These are phyloP conservation scores for Ailuropoda melanoleuca DNA, from an alignment of 2,113 vertebrate genomes.

Conservation along the genomic window DNA sequence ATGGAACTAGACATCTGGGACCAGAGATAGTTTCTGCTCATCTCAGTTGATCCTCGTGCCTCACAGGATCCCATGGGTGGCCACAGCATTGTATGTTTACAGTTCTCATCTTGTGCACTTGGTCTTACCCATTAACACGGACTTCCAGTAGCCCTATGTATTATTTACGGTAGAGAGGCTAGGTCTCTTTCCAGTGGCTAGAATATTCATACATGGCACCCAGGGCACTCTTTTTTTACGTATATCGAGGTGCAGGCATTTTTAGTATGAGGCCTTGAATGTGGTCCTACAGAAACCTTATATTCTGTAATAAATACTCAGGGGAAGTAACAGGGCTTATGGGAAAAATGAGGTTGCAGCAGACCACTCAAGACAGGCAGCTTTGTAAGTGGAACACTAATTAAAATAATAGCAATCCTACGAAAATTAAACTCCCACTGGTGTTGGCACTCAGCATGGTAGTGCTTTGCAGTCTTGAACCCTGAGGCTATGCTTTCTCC, in stretches of 20 bases:
- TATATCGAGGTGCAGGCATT: not conserved
- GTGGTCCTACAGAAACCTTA: not conserved
- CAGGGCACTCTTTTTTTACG: not conserved
- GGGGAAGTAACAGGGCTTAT: not conserved
- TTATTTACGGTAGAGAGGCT: not conserved
- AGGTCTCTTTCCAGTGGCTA: not conserved
- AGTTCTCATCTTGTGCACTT: not conserved
- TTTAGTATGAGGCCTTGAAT: not conserved
- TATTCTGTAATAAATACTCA: not conserved
- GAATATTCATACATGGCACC: not conserved
- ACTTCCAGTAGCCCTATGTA: not conserved
- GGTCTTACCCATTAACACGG: not conserved
- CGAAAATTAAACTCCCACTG: not conserved
- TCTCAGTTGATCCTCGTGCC: not conserved
- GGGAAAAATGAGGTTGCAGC: not conserved
- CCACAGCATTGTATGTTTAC: not conserved
- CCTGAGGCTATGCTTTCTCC: not conserved
- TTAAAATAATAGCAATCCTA: not conserved
- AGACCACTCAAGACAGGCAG: not conserved
- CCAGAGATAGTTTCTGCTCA: not conserved
- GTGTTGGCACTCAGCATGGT: not conserved
- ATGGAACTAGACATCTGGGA: not conserved
- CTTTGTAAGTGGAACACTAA: not conserved
- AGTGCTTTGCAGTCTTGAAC: not conserved
- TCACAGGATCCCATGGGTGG: not conserved